A percentile compares a stretch with the other conserved stretches of the same genome.
Evolutionary conservation across 2,797 vertebrate species (phyloP).

Genomic region (Tangara arthus): DNA sequence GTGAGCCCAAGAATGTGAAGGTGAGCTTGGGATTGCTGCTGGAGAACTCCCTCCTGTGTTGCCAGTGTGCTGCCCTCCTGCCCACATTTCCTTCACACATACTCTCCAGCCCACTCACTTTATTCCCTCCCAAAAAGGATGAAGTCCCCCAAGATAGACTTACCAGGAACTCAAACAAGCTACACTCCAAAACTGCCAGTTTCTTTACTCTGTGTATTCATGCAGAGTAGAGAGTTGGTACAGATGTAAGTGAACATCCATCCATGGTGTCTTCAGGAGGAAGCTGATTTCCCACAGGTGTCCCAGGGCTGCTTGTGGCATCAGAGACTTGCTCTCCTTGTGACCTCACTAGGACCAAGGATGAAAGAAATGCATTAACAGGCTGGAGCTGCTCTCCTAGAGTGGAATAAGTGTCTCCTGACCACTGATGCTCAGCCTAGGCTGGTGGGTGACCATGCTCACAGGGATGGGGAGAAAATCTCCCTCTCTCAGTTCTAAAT

Average conservation of each 20-base stretch:
- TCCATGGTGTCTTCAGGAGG: background rate
- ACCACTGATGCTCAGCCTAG: background rate
- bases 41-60: background rate
- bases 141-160: background rate
- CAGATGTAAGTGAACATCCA: background rate
- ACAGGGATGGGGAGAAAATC: background rate
- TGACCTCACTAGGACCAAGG: background rate
- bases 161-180: background rate
- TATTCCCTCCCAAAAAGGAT: background rate
- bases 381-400: background rate
- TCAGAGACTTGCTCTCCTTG: background rate
- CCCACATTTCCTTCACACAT: fast-evolving
- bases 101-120: background rate
- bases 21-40: background rate
- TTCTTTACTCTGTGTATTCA: background rate
- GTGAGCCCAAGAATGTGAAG: background rate
- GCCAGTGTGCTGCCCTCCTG: background rate
- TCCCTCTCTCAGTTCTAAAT: background rate
- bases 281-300: background rate
- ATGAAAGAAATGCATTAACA: background rate
- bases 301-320: background rate
- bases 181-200: background rate
- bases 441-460: background rate
- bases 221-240: background rate
- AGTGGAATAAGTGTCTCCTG: background rate